Base-by-base conservation (phyloP, 2,113 vertebrate species). In the Thalassoma bifasciatum region DNA sequence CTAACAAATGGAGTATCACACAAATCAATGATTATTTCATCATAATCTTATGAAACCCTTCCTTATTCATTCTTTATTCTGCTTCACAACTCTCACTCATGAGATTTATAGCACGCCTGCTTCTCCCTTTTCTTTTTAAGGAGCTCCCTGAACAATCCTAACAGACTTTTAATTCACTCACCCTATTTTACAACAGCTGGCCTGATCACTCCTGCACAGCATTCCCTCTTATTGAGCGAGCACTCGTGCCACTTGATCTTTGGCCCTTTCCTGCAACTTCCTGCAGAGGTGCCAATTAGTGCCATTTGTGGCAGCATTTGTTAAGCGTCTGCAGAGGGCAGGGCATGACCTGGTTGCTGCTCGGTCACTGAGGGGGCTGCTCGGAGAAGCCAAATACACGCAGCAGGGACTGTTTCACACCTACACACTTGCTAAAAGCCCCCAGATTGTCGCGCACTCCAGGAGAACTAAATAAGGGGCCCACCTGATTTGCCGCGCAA, bases 211-310 rank as follows among this genome's bases (percentile, higher is more conserved):
- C 72, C 51, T 68, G 76, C 85, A 69, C 86, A 81, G 73, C 71
- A 40, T 77, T 72, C 72, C 47, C 72, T 74, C 82, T 87, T 52
- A 69, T 73, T 82, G 83, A 85, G 71, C 80, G 53, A 46, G 49
- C 8, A 3, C 84, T 82, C 65, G 22, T 75, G 76, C 84, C 90
- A 86, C 90, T 92, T 92, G 90, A 92, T 92, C 91, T 90, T 87
- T 91, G 86, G 86, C 91, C 89, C 92, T 85, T 84, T 86, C 71
- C 75, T 82, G 87, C 86, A 77, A 80, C 84, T 92, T 85, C 94
- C 91, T 92, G 92, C 93, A 81, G 93, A 95, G 94, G 93, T 94
- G 94, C 90, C 93, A 95, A 95, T 95, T 95, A 93, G 89, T 91
- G 85, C 89, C 91, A 92, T 94, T 93, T 91, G 91, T 91, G 92